These are phyloP conservation scores for Trichopoda pennipes DNA, from an alignment of 2,888 invertebrate species.

Conservation along the genomic window DNA sequence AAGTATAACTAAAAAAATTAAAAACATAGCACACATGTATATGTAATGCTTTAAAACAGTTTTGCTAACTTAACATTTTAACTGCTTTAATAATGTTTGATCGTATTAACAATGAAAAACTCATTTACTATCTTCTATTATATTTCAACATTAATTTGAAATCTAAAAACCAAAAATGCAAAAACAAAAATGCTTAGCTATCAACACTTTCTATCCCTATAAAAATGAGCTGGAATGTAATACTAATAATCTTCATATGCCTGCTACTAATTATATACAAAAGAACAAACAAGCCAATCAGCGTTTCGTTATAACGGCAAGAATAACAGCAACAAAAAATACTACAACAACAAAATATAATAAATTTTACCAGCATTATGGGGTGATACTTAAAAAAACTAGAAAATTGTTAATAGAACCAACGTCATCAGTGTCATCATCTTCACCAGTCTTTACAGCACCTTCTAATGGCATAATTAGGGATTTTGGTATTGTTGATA, in stretches of 20 bases:
- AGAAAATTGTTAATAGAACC: conserved; percentile 43
- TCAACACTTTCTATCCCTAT: conserved; percentile 38
- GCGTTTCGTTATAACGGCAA: conserved; percentile 53
- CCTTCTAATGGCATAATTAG: conserved; percentile 49
- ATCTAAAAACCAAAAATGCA: conserved; percentile 15
- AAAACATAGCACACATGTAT: neutral
- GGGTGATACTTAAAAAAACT: conserved; percentile 48
- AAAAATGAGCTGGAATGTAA: conserved; percentile 59
- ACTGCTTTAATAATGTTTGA: conserved; percentile 31
- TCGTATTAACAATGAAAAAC: conserved; percentile 31
- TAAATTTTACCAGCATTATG: conserved; percentile 53
- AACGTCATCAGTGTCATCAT: conserved; percentile 17
- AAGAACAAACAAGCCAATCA: conserved; percentile 55
- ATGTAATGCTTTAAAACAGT: neutral
- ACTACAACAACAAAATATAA: conserved; percentile 42
- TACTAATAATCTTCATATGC: conserved; percentile 58
- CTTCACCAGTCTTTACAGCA: conserved; percentile 42
- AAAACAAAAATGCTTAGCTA: conserved; percentile 44
- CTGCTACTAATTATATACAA: conserved; percentile 60
- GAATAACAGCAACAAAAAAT: conserved; percentile 44
- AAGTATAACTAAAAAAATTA: conserved; percentile 81
- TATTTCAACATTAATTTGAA: conserved; percentile 26
- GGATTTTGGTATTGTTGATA: conserved; percentile 65
- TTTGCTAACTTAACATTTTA: conserved; percentile 23
- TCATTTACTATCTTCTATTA: conserved; percentile 33